Evolutionary conservation across 2,797 vertebrate species (phyloP).

Genomic region (Anguilla obscura): DNA sequence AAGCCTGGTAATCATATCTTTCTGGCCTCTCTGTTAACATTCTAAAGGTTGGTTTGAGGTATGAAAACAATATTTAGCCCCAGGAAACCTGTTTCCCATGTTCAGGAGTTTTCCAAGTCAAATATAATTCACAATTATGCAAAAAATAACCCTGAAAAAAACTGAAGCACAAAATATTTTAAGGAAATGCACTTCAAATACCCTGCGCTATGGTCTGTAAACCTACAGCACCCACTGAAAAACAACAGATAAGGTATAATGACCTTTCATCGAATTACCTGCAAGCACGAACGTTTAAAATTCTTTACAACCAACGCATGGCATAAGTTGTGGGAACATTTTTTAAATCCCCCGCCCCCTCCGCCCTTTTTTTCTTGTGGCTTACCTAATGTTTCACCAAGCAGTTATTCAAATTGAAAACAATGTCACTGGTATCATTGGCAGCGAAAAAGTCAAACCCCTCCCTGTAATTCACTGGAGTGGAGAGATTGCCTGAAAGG

Average conservation of each 20-base stretch:
- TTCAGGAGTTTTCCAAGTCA: conserved; percentile 44
- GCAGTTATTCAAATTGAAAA: conserved; percentile 15
- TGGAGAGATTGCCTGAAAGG: conserved; percentile 11
- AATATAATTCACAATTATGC: conserved; percentile 40
- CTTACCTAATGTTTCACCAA: conserved; percentile 5
- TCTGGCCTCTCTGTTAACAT: conserved; percentile 47
- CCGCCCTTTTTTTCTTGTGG: neutral
- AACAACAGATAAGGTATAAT: conserved; percentile 29
- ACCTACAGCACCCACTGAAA: conserved; percentile 17
- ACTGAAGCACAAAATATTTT: conserved; percentile 20
- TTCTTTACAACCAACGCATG: conserved; percentile 20
- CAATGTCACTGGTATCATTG: conserved; percentile 8
- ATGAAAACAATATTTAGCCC: conserved; percentile 40
- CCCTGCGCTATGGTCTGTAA: conserved; percentile 18
- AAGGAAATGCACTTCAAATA: conserved; percentile 10
- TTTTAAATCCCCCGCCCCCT: neutral
- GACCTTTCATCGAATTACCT: conserved; percentile 32
- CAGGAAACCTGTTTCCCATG: conserved; percentile 38
- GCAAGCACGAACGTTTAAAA: conserved; percentile 19
- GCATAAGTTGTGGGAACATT: neutral
- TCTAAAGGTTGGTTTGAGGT: conserved; percentile 42
- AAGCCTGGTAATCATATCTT: conserved; percentile 42
- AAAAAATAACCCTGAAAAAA: conserved; percentile 24
- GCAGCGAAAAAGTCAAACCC: conserved; percentile 1
- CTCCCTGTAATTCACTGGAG: conserved; percentile 18